Evolutionary conservation across 2,888 invertebrate genomes (phyloP).

Genomic region (Agriopis aurantiaria): DNA sequence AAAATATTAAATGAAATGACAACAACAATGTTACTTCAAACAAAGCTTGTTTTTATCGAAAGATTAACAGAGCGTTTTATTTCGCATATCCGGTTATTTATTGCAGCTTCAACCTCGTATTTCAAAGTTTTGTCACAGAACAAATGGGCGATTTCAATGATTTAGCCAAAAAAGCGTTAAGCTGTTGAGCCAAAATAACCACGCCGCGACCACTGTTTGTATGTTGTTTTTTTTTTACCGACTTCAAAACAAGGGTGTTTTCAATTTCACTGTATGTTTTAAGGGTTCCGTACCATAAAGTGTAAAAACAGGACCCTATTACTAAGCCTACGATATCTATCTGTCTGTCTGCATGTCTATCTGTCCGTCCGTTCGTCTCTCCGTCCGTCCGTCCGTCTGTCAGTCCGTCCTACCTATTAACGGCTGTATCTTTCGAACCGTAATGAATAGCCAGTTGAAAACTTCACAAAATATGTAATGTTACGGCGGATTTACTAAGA

Average conservation of each 20-base stretch:
- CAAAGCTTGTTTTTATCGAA: constrained; percentile 32
- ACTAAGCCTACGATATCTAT: no score
- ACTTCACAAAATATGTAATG: no score
- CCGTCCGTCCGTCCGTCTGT: no score
- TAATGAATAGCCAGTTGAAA: no score
- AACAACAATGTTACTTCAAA: constrained; percentile 6
- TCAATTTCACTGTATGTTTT: background rate
- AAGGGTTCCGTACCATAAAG: no score
- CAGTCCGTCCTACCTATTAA: no score
- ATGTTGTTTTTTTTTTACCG: background rate
- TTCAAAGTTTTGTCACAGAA: constrained; percentile 42
- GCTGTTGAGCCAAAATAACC: constrained; percentile 8
- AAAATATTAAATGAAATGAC: background rate
- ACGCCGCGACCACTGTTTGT: background rate
- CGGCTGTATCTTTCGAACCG: no score
- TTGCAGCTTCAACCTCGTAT: constrained; percentile 40
- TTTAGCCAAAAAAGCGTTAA: constrained; percentile 35
- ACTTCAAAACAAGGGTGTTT: background rate
- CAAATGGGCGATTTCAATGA: constrained; percentile 30
- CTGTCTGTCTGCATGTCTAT: no score
- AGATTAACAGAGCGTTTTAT: constrained; percentile 32
- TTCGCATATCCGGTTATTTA: constrained; percentile 39
- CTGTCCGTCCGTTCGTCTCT: no score
- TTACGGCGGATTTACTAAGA: no score
- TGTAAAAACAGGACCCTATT: no score